A percentile compares a stretch with the other conserved stretches of the same genome.
phyloP scores from a whole-genome alignment of 2,888 invertebrate species.

The Melitaea athalia region DNA sequence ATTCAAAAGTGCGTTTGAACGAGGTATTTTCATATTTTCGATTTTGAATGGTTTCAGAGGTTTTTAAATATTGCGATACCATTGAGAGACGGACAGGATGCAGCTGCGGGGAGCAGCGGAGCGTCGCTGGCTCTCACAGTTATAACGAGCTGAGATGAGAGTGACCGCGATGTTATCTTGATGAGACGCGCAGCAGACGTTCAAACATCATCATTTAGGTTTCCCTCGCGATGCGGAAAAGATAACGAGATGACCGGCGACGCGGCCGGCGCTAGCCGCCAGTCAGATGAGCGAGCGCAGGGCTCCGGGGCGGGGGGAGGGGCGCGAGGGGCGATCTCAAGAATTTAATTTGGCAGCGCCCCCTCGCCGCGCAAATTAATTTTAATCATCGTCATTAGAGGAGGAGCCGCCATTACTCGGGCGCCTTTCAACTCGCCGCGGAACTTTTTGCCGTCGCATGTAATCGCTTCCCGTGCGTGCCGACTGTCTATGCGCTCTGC shows the following conservation, averaged over 20 bases:
- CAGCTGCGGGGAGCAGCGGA: not conserved
- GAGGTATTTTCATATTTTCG: too few relatives aligned
- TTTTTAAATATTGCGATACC: too few relatives aligned
- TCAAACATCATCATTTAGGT: conserved; percentile 4
- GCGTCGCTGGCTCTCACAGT: not conserved
- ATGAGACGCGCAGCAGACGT: not conserved
- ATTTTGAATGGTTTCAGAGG: too few relatives aligned
- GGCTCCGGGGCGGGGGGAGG: conserved; percentile 20
- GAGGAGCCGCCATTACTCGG: conserved; percentile 38
- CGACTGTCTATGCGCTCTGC: conserved; percentile 31
- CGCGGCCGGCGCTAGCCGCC: conserved; percentile 22
- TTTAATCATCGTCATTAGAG: conserved; percentile 77
- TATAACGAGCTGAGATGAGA: not conserved
- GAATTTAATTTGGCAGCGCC: conserved; percentile 72
- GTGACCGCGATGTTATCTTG: not conserved
- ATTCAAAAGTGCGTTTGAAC: too few relatives aligned
- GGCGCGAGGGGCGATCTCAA: conserved; percentile 42
- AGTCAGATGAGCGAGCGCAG: conserved; percentile 27
- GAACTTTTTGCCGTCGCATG: conserved; percentile 49
- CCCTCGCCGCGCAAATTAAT: conserved; percentile 70
- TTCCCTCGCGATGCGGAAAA: conserved; percentile 14
- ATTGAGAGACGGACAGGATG: not conserved
- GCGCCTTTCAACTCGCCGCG: conserved; percentile 50
- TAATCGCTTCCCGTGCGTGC: conserved; percentile 42
- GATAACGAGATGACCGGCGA: not conserved